Conservation (phyloP, 1,140 invertebrate species). For the Drosophila ficusphila region DNA sequence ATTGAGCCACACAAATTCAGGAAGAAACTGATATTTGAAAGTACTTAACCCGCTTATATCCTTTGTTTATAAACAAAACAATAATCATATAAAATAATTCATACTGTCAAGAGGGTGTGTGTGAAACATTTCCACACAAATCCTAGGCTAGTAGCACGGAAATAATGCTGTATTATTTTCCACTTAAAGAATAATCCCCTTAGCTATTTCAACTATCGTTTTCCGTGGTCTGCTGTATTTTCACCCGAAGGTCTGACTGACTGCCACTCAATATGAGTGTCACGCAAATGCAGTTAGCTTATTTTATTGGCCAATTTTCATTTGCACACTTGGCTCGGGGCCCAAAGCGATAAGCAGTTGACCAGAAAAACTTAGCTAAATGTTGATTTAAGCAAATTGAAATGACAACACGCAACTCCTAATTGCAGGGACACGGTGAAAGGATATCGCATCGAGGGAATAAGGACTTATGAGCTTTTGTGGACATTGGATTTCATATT, state of each 20-base stretch:
- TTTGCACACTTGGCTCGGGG: constrained; percentile 20
- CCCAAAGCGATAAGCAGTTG: constrained; percentile 14
- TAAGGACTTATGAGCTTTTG: constrained; percentile 29
- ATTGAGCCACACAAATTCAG: too few relatives aligned
- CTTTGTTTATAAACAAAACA: too few relatives aligned
- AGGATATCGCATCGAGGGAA: background rate
- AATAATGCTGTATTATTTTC: constrained; percentile 12
- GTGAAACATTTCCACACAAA: too few relatives aligned
- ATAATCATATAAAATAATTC: too few relatives aligned
- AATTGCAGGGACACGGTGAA: constrained; percentile 30
- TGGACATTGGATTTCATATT: constrained; percentile 25
- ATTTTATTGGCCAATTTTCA: constrained; percentile 63
- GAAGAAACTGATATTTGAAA: too few relatives aligned
- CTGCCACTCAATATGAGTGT: constrained; percentile 59
- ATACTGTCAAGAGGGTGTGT: too few relatives aligned
- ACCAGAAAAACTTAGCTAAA: constrained; percentile 28
- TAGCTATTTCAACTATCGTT: background rate
- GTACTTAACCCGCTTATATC: too few relatives aligned
- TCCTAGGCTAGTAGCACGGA: background rate
- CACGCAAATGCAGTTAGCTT: constrained; percentile 75
- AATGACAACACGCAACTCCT: constrained; percentile 41
- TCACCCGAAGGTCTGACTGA: background rate
- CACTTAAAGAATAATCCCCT: background rate
- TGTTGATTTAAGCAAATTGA: constrained; percentile 67
- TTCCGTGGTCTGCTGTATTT: background rate